Conservation (phyloP, 2,113 vertebrate species). For the Triplophysa dalaica region DNA sequence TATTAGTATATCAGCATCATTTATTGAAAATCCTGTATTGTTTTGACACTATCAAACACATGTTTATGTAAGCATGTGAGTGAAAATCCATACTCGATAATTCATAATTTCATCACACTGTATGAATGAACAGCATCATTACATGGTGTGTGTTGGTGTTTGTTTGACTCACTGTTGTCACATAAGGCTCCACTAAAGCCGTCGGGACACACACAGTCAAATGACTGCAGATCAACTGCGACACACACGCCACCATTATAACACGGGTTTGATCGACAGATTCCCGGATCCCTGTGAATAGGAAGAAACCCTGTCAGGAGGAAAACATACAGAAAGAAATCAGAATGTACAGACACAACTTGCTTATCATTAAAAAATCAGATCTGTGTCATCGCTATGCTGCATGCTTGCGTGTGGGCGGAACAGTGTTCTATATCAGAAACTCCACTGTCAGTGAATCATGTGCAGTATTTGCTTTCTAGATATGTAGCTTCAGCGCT, state of each 20-base stretch:
- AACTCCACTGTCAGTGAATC: neutral
- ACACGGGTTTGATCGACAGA: slow-evolving; percentile 78
- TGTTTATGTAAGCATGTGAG: no score
- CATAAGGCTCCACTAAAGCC: slow-evolving; percentile 80
- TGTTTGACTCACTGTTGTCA: slow-evolving; percentile 74
- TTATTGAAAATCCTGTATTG: no score
- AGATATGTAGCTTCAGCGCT: no score
- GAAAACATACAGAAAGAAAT: slow-evolving; percentile 36
- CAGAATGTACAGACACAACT: neutral
- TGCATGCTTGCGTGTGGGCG: neutral
- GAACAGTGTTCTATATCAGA: neutral
- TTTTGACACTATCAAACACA: no score
- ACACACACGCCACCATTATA: slow-evolving; percentile 80
- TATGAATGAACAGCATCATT: no score
- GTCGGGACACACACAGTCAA: slow-evolving; percentile 79
- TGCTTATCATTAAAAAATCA: neutral
- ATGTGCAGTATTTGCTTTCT: neutral
- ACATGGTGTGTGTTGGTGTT: no score
- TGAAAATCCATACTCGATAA: no score
- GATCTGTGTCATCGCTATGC: neutral
- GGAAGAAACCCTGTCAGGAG: slow-evolving; percentile 19
- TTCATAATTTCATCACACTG: no score
- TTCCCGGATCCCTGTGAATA: slow-evolving; percentile 50
- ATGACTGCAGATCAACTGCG: slow-evolving; percentile 45
- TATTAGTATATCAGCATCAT: no score